Conservation (phyloP, 2,888 invertebrate genomes). For the Platynereis dumerilii region DNA sequence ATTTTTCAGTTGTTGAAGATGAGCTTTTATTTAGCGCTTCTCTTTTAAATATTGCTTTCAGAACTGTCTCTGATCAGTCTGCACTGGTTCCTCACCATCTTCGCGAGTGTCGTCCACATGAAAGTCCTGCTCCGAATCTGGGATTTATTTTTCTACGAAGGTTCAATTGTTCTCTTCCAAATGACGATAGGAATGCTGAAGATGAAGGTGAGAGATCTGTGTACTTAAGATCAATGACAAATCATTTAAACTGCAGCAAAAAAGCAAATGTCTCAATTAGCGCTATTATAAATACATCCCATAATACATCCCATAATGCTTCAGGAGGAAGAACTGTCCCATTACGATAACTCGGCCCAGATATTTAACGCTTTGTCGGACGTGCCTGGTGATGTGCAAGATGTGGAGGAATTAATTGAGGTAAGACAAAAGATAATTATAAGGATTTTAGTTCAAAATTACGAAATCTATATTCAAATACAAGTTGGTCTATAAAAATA, state of each 20-base stretch:
- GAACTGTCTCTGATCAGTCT: constrained; percentile 93
- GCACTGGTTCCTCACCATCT: constrained; percentile 97
- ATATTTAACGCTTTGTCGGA: constrained; percentile 97
- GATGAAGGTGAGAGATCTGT: constrained; percentile 67
- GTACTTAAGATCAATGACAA: no score
- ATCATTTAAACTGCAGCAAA: no score
- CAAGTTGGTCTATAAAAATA: no score
- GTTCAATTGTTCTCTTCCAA: constrained; percentile 92
- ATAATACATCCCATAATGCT: no score
- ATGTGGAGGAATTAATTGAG: constrained; percentile 85
- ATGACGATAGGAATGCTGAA: constrained; percentile 93
- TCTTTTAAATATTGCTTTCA: no score
- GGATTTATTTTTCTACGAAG: constrained; percentile 97
- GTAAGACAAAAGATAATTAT: constrained; percentile 60
- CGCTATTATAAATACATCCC: no score
- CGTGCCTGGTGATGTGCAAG: constrained; percentile 88
- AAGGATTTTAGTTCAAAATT: no score
- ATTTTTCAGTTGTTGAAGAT: no score
- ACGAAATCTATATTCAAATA: no score
- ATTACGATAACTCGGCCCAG: constrained; percentile 93
- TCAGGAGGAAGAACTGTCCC: constrained; percentile 78
- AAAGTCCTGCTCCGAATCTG: constrained; percentile 91
- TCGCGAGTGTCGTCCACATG: constrained; percentile 96
- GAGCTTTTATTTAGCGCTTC: no score
- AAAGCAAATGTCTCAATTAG: no score